Evolutionary conservation across 2,888 invertebrate species (phyloP).

Genomic region (Toxonevra muliebris): DNA sequence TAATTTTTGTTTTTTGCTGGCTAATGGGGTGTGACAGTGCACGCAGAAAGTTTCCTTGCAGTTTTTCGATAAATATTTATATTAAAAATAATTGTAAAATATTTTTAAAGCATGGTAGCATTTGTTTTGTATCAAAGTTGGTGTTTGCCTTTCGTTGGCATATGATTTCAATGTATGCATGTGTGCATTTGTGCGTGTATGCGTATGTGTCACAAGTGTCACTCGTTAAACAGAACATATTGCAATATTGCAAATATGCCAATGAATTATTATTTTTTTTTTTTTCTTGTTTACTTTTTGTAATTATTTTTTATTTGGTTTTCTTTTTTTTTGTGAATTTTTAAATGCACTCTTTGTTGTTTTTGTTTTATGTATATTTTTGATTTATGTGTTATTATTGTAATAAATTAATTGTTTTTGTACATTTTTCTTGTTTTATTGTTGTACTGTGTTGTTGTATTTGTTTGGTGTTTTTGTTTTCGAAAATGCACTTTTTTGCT

Average conservation of each 20-base stretch:
- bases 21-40: too few relatives aligned
- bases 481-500: conserved; percentile 19
- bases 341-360: conserved; percentile 13
- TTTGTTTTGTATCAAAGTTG: too few relatives aligned
- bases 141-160: too few relatives aligned
- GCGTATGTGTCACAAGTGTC: conserved; percentile 39
- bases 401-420: not conserved
- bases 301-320: conserved; percentile 10
- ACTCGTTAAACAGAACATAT: conserved; percentile 34
- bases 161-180: not conserved
- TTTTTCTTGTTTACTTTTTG: conserved; percentile 6
- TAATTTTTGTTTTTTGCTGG: too few relatives aligned
- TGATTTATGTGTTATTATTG: conserved; percentile 2
- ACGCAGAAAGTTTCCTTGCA: too few relatives aligned
- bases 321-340: conserved; percentile 44
- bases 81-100: too few relatives aligned
- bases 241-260: conserved; percentile 35
- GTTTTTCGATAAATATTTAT: too few relatives aligned
- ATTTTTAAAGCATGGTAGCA: too few relatives aligned
- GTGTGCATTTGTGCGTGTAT: conserved; percentile 14
- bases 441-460: not conserved
- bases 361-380: conserved; percentile 1
- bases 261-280: conserved; percentile 9
- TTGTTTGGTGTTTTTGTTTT: conserved; percentile 12
- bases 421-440: conserved; percentile 2